A percentile compares a stretch with the other conserved stretches of the same genome.
Evolutionary conservation across 2,888 invertebrate genomes (phyloP).

Genomic region (Synergus japonicus): DNA sequence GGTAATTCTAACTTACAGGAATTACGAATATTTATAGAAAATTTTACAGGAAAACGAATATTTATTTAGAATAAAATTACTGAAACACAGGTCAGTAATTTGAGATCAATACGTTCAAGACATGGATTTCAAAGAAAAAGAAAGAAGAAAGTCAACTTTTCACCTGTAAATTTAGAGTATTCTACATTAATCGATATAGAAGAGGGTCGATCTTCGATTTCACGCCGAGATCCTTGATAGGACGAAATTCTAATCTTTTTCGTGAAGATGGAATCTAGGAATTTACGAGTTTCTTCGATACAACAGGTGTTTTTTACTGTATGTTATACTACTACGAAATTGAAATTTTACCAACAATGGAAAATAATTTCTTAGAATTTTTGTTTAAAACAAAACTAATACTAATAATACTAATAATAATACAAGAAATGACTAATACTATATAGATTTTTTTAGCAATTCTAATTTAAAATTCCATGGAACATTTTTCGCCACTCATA

Average conservation of each 20-base stretch:
- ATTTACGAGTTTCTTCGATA: constrained; percentile 9
- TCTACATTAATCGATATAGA: neutral
- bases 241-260: constrained; percentile 2
- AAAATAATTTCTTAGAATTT: neutral
- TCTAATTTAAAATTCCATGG: neutral
- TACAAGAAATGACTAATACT: too few species aligned
- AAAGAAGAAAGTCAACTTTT: neutral
- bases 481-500: neutral
- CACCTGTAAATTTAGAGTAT: neutral
- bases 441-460: too few species aligned
- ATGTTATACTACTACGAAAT: neutral
- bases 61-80: too few species aligned
- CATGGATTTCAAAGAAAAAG: neutral
- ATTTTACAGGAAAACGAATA: too few species aligned
- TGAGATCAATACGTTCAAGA: neutral
- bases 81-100: too few species aligned
- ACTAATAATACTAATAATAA: too few species aligned
- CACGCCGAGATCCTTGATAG: neutral
- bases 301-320: constrained; percentile 19
- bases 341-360: neutral
- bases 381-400: neutral
- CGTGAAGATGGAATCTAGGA: constrained; percentile 27
- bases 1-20: too few species aligned
- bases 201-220: constrained; percentile 23
- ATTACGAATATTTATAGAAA: too few species aligned